Base-by-base conservation (phyloP, 1,140 invertebrate species). In the Acromyrmex heyeri region DNA sequence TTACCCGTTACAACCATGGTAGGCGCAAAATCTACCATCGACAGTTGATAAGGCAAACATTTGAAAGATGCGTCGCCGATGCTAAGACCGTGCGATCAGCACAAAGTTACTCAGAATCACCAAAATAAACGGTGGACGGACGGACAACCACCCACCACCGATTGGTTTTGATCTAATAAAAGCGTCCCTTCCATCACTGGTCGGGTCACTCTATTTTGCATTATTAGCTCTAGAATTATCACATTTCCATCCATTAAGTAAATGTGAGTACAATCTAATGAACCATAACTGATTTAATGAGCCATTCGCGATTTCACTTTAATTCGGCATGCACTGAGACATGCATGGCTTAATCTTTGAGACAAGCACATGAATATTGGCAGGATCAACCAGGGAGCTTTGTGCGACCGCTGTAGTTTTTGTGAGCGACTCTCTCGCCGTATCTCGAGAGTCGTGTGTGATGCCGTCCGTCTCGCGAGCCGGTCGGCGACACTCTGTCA, bases 21-120 rank as follows among this genome's bases (percentile, higher is more conserved):
- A 78, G 75, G 85, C 73, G 76, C 76, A 95, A 95, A 96, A 94
- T 95, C 95, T 96, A 97, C 96, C 96, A 96, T 97, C 96, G 96
- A 96, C 92, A 97, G 96, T 96, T 97, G 96, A 97, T 98, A 98
- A 96, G 97, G 97, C 97, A 98, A 97, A 98, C 96, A 97, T 97
- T 98, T 97, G 97, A 97, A 98, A 96, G 97, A 98, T 96, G 94
- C 96, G 95, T 97, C 96, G 96, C 96, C 96, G 96, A 96, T 95
- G 94, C 96, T 93, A 96, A 2, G 96, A 96, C 96, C 96, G 94
- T 97, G 96, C 97, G 97, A 97, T 97, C 96, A 96, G 96, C 96
- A 95, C 92, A 96, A 93, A 92, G 91, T 93, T 98, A 97, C 97
- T 96, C 96, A 97, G 97, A 97, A 96, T 98, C 97, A 97, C 96